Conservation (phyloP, 2,113 vertebrate species). For the Oryzias curvinotus region DNA sequence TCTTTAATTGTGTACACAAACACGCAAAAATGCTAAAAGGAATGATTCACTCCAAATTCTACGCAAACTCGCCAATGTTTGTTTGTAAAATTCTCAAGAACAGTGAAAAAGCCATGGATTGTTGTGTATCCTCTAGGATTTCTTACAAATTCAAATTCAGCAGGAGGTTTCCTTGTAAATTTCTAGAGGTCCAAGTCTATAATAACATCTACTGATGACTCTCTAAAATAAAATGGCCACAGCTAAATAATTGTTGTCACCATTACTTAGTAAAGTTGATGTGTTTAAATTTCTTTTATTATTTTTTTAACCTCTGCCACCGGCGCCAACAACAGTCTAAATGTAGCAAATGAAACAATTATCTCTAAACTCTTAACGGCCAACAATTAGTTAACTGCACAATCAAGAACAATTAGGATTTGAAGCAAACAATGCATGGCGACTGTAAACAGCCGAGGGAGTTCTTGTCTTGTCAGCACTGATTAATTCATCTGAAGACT, state of each 20-base stretch:
- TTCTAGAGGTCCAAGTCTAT: slow-evolving; percentile 6
- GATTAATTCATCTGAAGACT: slow-evolving; percentile 60
- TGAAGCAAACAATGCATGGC: slow-evolving; percentile 58
- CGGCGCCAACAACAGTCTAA: slow-evolving; percentile 30
- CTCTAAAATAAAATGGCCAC: slow-evolving; percentile 28
- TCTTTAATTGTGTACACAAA: too few species aligned
- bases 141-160: too few species aligned
- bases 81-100: too few species aligned
- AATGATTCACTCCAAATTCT: too few species aligned
- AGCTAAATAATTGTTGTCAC: slow-evolving; percentile 36
- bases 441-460: slow-evolving; percentile 60
- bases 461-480: slow-evolving; percentile 59
- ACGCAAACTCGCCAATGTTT: too few species aligned
- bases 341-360: slow-evolving; percentile 66
- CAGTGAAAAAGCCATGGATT: too few species aligned
- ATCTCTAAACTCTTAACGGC: slow-evolving; percentile 56
- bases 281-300: slow-evolving; percentile 13
- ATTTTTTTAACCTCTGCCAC: slow-evolving; percentile 41
- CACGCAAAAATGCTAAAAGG: too few species aligned
- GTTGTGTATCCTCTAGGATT: too few species aligned
- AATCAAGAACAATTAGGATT: slow-evolving; percentile 66
- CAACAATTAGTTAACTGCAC: slow-evolving; percentile 72
- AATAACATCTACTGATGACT: slow-evolving; percentile 18
- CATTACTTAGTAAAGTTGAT: slow-evolving; percentile 43
- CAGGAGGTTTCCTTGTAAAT: slow-evolving; percentile 1